Base-by-base conservation (phyloP, 1,140 invertebrate species). In the Belonocnema kinseyi region DNA sequence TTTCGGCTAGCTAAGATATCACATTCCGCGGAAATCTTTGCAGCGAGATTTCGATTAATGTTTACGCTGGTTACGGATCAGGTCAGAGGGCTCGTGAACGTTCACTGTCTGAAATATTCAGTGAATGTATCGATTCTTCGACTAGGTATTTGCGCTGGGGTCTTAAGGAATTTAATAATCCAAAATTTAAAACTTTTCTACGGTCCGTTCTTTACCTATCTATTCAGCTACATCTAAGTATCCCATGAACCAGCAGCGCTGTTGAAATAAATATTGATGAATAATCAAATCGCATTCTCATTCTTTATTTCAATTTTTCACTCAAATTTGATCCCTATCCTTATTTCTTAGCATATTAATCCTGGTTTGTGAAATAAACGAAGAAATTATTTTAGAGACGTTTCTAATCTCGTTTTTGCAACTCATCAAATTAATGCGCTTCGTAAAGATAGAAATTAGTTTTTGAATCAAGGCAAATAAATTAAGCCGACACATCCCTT, bases 161-260 rank as follows among this genome's bases (percentile, higher is more conserved):
- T 88, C 87, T 88, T 83, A 85, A 91, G 90, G 90, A 91, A 91
- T 91, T 91, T 91, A 91, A 91, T 91, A 91, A 91, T 90, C 89
- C 85, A 85, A 54, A 85, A 87, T 89, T 85, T 87, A 84, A 86
- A 90, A 90, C 86, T 90, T 90, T 90, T 86, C 77, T 77, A 80
- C 76, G 81, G 83, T 81, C 80, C 79, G 81, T 83, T 82, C 74
- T 76, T 77, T 73, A 72, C 80, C 81, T 80, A 80, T 81, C 80
- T 73, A 54, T 81, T 70, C 77, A 76, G 14, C 76, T 76, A 78
- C 74, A 72, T 52, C 46, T 51, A 10, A 75, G 53, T 74, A 76
- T 78, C 74, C 74, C 51, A 71, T 14, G 4, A 80, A 84, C 77
- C 17, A n/a, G 50, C 56, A 40, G 40, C 61, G 61, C 71, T 50